phyloP scores from a whole-genome alignment of 2,888 invertebrate genomes.

The Dendrolimus pini region DNA sequence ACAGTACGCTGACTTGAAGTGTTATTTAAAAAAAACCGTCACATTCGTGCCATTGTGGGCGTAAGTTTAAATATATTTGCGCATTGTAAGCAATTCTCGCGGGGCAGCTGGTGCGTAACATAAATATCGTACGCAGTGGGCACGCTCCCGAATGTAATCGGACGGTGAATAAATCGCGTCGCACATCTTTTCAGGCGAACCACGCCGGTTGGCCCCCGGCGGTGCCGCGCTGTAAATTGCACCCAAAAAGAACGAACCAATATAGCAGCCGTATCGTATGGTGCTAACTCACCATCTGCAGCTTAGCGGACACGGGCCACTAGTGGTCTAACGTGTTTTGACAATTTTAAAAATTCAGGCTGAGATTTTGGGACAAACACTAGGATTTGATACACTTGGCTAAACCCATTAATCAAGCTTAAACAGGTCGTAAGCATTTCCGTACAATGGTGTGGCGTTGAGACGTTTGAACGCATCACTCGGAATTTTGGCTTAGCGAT shows the following conservation, averaged over 20 bases:
- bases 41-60: conserved; percentile 48
- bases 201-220: conserved; percentile 49
- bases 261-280: conserved; percentile 63
- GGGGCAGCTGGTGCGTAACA: conserved; percentile 44
- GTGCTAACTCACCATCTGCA: conserved; percentile 57
- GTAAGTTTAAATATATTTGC: conserved; percentile 60
- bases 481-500: conserved; percentile 3
- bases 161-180: conserved; percentile 54
- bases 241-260: conserved; percentile 64
- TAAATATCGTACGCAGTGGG: conserved; percentile 63
- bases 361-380: conserved; percentile 44
- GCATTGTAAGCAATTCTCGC: conserved; percentile 60
- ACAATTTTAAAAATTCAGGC: conserved; percentile 57
- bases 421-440: conserved; percentile 42
- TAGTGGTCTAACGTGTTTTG: conserved; percentile 72
- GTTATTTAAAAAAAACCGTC: conserved; percentile 28
- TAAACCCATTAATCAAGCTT: conserved; percentile 56
- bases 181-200: conserved; percentile 52
- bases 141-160: conserved; percentile 60
- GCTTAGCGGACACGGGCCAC: conserved; percentile 3
- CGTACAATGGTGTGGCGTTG: conserved; percentile 32
- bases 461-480: conserved; percentile 33
- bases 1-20: no score
- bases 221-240: conserved; percentile 61
- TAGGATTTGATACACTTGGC: conserved; percentile 32